A percentile compares a stretch with the other conserved stretches of the same genome.
These are phyloP conservation scores for Vesta saturnalis DNA, from an alignment of 2,888 invertebrate genomes.

Conservation along the genomic window DNA sequence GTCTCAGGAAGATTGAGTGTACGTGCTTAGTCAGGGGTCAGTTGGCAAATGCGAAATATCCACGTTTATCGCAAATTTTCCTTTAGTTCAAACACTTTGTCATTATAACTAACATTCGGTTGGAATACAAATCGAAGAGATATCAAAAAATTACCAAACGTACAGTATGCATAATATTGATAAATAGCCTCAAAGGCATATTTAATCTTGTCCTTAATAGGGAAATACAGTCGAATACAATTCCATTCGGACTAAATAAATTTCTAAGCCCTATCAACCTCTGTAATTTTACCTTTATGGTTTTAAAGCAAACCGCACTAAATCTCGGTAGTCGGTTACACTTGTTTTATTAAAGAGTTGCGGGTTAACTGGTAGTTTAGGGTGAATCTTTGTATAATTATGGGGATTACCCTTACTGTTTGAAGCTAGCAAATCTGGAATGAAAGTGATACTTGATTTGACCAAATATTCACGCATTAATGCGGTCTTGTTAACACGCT, in stretches of 20 bases:
- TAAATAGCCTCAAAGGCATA: constrained; percentile 32
- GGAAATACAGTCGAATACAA: constrained; percentile 45
- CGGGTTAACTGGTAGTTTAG: constrained; percentile 47
- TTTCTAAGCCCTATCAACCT: constrained; percentile 59
- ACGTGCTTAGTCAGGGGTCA: constrained; percentile 47
- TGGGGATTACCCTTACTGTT: constrained; percentile 47
- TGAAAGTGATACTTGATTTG: constrained; percentile 25
- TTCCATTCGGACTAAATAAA: constrained; percentile 58
- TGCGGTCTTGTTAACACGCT: constrained; percentile 30
- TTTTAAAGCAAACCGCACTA: constrained; percentile 60
- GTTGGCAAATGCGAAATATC: constrained; percentile 32
- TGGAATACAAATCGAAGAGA: neutral
- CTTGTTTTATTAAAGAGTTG: constrained; percentile 53
- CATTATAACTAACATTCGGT: neutral
- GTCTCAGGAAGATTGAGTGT: constrained; percentile 47
- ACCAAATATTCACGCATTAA: constrained; percentile 26
- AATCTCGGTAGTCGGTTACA: constrained; percentile 54
- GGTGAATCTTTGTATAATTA: constrained; percentile 48
- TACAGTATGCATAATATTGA: constrained; percentile 27
- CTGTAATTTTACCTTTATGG: constrained; percentile 62
- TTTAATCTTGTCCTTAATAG: constrained; percentile 36
- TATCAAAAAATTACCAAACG: constrained; percentile 26
- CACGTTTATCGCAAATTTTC: constrained; percentile 23
- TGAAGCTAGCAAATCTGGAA: constrained; percentile 19
- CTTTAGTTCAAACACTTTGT: neutral